Evolutionary conservation across 2,888 invertebrate genomes (phyloP).

Genomic region (Frankliniella fusca): DNA sequence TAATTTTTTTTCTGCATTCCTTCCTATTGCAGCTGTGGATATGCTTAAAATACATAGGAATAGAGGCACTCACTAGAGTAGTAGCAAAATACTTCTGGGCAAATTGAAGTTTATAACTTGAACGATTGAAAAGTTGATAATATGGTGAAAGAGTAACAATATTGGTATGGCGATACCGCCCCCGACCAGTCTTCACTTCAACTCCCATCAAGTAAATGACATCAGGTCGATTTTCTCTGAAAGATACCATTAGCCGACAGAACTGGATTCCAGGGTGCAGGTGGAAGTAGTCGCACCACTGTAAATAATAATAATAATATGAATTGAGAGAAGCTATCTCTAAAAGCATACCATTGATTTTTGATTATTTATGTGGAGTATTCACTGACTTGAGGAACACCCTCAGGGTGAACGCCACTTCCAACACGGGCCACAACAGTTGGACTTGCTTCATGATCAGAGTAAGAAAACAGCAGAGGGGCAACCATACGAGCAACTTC

Average conservation of each 20-base stretch:
- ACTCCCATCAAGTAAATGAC: conserved; percentile 82
- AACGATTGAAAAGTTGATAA: conserved; percentile 90
- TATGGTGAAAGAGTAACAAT: conserved; percentile 90
- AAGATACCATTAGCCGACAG: conserved; percentile 58
- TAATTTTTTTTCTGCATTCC: neutral
- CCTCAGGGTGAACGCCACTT: conserved; percentile 55
- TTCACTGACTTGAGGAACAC: conserved; percentile 51
- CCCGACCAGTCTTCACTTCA: conserved; percentile 80
- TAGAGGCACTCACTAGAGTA: conserved; percentile 56
- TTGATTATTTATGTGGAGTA: neutral
- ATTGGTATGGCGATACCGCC: conserved; percentile 83
- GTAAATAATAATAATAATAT: conserved; percentile 30
- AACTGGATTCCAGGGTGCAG: conserved; percentile 75
- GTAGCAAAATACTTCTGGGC: conserved; percentile 82
- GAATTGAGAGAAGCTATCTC: conserved; percentile 14
- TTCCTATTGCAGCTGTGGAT: too few relatives aligned
- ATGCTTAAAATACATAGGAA: too few relatives aligned
- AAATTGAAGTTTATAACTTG: conserved; percentile 69
- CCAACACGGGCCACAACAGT: conserved; percentile 76
- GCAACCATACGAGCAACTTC: conserved; percentile 89
- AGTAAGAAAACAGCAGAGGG: conserved; percentile 89
- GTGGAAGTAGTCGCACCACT: conserved; percentile 72
- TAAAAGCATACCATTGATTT: neutral
- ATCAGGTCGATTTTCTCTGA: conserved; percentile 61
- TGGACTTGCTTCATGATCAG: conserved; percentile 80